Percentiles rank a stretch among this genome's conserved stretches.
Evolutionary conservation across 2,113 vertebrate species (phyloP).

Genomic region (Apaloderma vittatum): DNA sequence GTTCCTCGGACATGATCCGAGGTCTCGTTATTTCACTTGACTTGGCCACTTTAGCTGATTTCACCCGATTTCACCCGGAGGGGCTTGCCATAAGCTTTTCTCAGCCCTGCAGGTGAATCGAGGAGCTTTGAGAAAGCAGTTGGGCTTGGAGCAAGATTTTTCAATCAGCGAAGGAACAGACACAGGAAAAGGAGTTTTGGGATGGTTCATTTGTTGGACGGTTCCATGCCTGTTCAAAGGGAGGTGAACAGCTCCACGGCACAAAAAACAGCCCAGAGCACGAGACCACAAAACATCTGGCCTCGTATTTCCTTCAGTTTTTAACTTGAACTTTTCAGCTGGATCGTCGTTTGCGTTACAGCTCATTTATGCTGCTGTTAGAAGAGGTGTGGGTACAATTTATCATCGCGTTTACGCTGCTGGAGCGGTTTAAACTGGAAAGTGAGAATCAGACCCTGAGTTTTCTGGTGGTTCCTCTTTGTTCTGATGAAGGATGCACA

Average conservation of each 20-base stretch:
- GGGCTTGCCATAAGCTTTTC: background rate
- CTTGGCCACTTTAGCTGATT: background rate
- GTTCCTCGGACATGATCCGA: fast-evolving
- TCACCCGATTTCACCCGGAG: background rate
- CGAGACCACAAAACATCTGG: background rate
- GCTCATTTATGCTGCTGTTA: background rate
- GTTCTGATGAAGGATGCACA: background rate
- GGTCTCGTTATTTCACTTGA: background rate
- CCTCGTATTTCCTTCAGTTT: background rate
- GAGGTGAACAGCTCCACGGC: background rate
- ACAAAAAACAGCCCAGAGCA: background rate
- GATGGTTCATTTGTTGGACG: background rate
- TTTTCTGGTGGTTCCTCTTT: background rate
- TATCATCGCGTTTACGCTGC: background rate
- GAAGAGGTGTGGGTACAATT: constrained; percentile 4
- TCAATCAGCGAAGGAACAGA: background rate
- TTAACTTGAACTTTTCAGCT: background rate
- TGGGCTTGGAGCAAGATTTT: background rate
- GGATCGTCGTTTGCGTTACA: background rate
- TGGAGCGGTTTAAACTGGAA: background rate
- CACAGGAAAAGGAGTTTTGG: background rate
- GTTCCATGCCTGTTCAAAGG: background rate
- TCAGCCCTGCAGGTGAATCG: background rate
- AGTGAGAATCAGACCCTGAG: background rate
- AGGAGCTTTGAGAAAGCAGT: background rate